Evolutionary conservation across 2,113 vertebrate species (phyloP), one percentile per base, ranked within the genome.

Genomic region (Chionis minor): DNA sequence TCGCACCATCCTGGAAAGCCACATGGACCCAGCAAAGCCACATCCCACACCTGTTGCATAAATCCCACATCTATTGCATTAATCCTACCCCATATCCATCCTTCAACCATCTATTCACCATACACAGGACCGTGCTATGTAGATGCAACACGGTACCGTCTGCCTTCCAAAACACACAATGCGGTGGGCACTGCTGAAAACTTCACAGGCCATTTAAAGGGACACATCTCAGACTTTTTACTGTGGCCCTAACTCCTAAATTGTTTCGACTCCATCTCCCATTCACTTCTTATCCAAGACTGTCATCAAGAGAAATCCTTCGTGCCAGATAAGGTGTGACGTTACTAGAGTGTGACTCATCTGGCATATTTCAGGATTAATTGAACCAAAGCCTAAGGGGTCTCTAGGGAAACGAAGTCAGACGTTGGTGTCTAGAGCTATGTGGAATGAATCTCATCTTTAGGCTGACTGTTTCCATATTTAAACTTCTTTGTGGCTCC

Each of bases 21-120:
- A 32, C 15, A 26, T 28, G 22, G 38, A 74, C 20, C 14, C 32
- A 62, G 6, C 21, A 40, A 78, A 38, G 35, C 0, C 3, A 32
- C 42, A 40, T 21, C 12, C 47, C 74, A 13, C 22, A 33, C 4
- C 72, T 62, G 4, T 30, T 40, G 12, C 21, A 38, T 9, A 38
- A 38, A 38, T 38, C 38, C 38, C 38, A 38, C 45, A 47, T 0
- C 1, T 28, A 28, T 12, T 47, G 13, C 26, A 28, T 19, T 0
- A 0, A 22, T 52, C n/a, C 58, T 32, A 3, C 16, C 33, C 30
- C 0, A 0, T 32, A 52, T 5, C 24, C 61, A 2, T 2, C 51
- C 51, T 51, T 4, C 17, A 72, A 1, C 32, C n/a, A 16, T 2
- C 47, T 44, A 5, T 8, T 61, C 45, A 5, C 24, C 6, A 2